Base-by-base conservation (phyloP, 2,113 vertebrate species). In the Willisornis vidua region DNA sequence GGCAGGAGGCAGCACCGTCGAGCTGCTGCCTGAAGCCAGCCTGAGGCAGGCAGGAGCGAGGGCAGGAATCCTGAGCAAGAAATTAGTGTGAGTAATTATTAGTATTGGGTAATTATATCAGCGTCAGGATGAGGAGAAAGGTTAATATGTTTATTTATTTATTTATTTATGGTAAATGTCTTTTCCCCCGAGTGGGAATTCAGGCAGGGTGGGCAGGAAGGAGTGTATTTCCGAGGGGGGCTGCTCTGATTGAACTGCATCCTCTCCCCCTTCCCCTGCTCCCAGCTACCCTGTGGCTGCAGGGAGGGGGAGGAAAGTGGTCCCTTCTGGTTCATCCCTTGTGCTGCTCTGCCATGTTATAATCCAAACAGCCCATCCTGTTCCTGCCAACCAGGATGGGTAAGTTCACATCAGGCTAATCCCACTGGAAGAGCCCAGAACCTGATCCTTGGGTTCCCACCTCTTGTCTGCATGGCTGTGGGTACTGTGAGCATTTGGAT, bases 21-120 rank as follows among this genome's bases (percentile, higher is more conserved):
- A 90, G 66, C 45, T 2, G 6, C 33, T 91, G 68, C 75, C 65
- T 61, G 72, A 46, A 95, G 81, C 59, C 89, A 54, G 80, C 84
- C 84, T 0, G 3, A 96, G 92, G 80, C 85, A 78, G 89, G 82
- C 81, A 26, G 41, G 85, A 95, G 54, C 0, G 8, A 96, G 93
- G 89, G 66, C 66, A 88, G 92, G 96, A 97, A 97, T 96, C 70
- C 94, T 97, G 94, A 97, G 89, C 20, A 37, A 94, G 94, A 93
- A 97, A 97, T 97, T 97, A 97, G 96, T 92, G 74, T 1, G 72
- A 95, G 93, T 96, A 97, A 97, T 97, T 97, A 97, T 97, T 97
- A 97, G 93, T 96, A 96, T 97, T 96, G 90, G 80, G 90, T 96
- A 97, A 97, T 97, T 97, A 97, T 93, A 96, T 94, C 95, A 96